Conservation (phyloP, 2,888 invertebrate species). For the Andricus quercusramuli region DNA sequence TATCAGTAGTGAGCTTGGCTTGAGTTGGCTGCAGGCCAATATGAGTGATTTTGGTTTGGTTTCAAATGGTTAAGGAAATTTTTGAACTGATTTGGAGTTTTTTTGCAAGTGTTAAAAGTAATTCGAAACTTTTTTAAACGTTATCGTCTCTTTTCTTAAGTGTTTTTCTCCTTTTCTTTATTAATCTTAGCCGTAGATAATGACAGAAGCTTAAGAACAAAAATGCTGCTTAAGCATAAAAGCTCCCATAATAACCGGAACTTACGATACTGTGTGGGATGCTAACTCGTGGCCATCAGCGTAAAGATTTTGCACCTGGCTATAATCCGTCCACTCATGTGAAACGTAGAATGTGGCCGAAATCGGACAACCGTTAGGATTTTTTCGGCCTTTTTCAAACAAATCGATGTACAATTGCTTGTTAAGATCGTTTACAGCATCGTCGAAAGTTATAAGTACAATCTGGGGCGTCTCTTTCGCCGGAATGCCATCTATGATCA, state of each 20-base stretch:
- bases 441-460: slow-evolving; percentile 95
- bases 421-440: slow-evolving; percentile 96
- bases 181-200: not conserved
- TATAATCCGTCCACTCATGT: slow-evolving; percentile 99
- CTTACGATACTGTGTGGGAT: slow-evolving; percentile 98
- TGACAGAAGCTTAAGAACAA: slow-evolving; percentile 48
- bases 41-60: too few species aligned
- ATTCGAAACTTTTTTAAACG: too few species aligned
- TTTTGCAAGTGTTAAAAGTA: not conserved
- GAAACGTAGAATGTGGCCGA: slow-evolving; percentile 98
- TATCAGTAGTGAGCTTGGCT: too few species aligned
- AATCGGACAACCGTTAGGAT: slow-evolving; percentile 96
- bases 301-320: slow-evolving; percentile 97
- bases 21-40: too few species aligned
- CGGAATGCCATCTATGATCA: slow-evolving; percentile 85
- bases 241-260: slow-evolving; percentile 70
- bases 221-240: slow-evolving; percentile 11
- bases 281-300: slow-evolving; percentile 98
- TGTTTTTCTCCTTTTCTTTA: not conserved
- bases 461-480: slow-evolving; percentile 94
- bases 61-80: too few species aligned
- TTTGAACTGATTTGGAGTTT: not conserved
- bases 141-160: too few species aligned
- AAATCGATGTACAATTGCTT: slow-evolving; percentile 93
- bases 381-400: slow-evolving; percentile 93